phyloP scores from a whole-genome alignment of 2,797 vertebrate genomes.

The Phyllotis vaccarum region DNA sequence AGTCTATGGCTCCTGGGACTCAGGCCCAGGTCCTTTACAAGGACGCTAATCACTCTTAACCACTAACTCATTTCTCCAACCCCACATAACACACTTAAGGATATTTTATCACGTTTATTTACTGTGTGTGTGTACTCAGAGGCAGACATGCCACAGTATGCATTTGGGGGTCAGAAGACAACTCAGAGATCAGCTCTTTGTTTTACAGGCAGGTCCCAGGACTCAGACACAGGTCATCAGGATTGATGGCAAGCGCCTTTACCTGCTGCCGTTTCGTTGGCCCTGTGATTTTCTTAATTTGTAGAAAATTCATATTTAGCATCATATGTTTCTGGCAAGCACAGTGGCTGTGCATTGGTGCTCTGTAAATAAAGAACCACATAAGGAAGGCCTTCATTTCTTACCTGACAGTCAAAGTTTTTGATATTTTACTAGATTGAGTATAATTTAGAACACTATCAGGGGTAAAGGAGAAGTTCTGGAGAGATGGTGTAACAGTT shows the following conservation, averaged over 20 bases:
- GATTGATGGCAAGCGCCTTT: background rate
- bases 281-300: background rate
- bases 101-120: background rate
- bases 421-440: background rate
- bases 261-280: background rate
- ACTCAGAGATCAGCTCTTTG: background rate
- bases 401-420: background rate
- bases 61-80: background rate
- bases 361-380: background rate
- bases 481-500: background rate
- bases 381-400: background rate
- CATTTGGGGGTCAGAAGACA: background rate
- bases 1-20: background rate
- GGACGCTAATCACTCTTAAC: too few relatives aligned
- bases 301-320: background rate
- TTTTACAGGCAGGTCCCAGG: background rate
- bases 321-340: constrained; percentile 36
- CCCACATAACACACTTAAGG: background rate
- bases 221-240: background rate
- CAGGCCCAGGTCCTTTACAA: background rate
- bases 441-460: constrained; percentile 35
- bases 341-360: background rate
- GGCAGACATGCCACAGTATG: background rate
- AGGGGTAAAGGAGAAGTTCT: background rate
- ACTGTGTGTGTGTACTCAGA: background rate